Conservation (phyloP, 2,113 vertebrate species). For the Lepus europaeus region DNA sequence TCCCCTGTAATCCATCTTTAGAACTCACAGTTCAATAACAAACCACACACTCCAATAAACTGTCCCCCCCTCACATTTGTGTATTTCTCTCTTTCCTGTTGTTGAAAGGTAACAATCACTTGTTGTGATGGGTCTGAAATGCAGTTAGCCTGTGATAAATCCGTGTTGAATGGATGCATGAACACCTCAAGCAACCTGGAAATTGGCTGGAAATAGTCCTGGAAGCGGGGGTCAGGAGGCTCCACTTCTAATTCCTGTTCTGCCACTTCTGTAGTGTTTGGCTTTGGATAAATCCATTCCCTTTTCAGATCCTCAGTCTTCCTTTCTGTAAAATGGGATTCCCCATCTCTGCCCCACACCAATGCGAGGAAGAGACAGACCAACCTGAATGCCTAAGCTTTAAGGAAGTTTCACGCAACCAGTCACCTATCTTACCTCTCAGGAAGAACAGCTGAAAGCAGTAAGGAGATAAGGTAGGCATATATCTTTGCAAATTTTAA, state of each 20-base stretch:
- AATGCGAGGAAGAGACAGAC: not conserved
- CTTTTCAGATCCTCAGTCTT: not conserved
- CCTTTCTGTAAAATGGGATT: not conserved
- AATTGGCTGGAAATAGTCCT: not conserved
- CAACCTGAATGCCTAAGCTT: not conserved
- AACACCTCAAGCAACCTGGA: not conserved
- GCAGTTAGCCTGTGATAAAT: not conserved
- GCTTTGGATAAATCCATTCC: not conserved
- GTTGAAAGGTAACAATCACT: slow-evolving; percentile 7
- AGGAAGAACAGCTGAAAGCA: slow-evolving; percentile 23
- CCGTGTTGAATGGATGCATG: not conserved
- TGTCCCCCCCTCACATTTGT: not conserved
- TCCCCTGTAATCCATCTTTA: slow-evolving; percentile 46
- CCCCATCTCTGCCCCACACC: not conserved
- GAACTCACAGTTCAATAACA: not conserved
- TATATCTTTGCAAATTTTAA: slow-evolving; percentile 37
- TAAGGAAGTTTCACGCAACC: not conserved
- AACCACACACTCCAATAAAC: not conserved
- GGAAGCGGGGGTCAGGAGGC: not conserved
- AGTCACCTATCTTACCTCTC: not conserved
- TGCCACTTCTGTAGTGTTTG: not conserved
- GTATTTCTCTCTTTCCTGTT: not conserved
- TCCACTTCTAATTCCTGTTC: not conserved
- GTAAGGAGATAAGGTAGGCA: not conserved
- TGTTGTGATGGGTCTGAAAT: not conserved